Evolutionary conservation across 2,113 vertebrate genomes (phyloP), one percentile per base, ranked within the genome.

Genomic region (Hydrochoerus hydrochaeris): DNA sequence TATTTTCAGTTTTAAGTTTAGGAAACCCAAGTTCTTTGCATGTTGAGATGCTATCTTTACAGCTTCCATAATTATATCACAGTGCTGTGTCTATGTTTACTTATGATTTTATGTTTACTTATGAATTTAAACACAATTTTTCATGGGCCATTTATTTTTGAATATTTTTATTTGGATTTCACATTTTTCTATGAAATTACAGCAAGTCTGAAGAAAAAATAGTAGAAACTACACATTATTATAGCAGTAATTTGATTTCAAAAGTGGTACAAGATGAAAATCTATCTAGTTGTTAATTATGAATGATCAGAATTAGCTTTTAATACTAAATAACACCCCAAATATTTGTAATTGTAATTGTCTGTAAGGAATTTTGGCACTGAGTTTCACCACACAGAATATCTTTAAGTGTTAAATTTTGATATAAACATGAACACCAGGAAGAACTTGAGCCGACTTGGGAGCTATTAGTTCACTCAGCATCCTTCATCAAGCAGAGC

Each of bases 391-490:
- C 52, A 81, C 35, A 28, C 60, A 46, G 58, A 92, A 41, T 44
- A 93, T 67, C 54, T 92, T 32, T 41, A 73, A 90, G 26, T 91
- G n/a, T 88, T 91, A 85, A 67, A 38, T 78, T 97, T 90, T 91
- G 26, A 73, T 96, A 94, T 41, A 91, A 86, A 95, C 20, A 11
- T 85, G 73, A 97, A 91, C 86, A 93, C 92, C 91, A 95, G 84
- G 78, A 92, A 90, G 81, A 96, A 92, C 52, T 75, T 90, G 54
- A 96, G 46, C 58, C 86, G 96, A 94, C 83, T 52, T 38, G 52
- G 69, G 91, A 97, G 85, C 44, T 93, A 77, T 96, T 97, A 96
- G 95, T 97, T 93, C 35, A 63, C 65, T 87, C 73, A 85, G 84
- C 54, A 32, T 93, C 65, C 93, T 96, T 96, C 83, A 91, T 91